Evolutionary conservation across 23 tunicate species (phyloP), one percentile per base, ranked within the genome.

Genomic region (Phallusia fumigata): DNA sequence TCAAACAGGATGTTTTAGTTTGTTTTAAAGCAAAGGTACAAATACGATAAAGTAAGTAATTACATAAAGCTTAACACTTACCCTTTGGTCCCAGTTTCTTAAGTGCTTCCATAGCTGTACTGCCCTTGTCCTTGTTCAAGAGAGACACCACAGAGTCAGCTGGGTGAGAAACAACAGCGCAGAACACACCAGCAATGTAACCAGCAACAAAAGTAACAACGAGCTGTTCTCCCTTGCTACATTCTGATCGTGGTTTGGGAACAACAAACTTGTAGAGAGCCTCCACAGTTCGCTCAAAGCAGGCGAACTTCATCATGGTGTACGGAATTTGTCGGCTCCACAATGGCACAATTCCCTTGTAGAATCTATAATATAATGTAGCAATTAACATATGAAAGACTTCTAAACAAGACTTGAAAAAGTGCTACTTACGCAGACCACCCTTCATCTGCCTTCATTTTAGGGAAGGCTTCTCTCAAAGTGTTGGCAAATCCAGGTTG

Each of bases 121-220:
- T 85, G 82, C 93, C 97, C 74, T 83, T 87, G 79, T 96, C 91
- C 65, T 96, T 96, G 81, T 96, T 96, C 74, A 96, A 52, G 24
- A 96, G 77, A 35, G 97, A 92, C 33, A 96, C 99, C 34, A 96
- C 99, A 16, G 99, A 92, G 65, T 96, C 99, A 44, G 99, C 99
- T 0, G 99, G 99, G 65, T 96, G 99, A 34, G 99, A 96, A 21
- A 96, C 99, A 44, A 96, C 82, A n/a, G 99, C 99, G 76, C 99
- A 96, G 94, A 96, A 96, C 19, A 96, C 99, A 74, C 99, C 99
- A 85, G 99, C 99, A 64, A 96, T 96, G 83, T 96, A 96, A 33
- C 99, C 99, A 40, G 99, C 99, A 35, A 86, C 97, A 49, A 96
- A 96, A 0, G 99, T 96, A 11, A 96, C 99, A 10, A 85, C 90